Evolutionary conservation across 2,113 vertebrate species (phyloP), one percentile per base, ranked within the genome.

Genomic region (Hemibagrus wyckioides): DNA sequence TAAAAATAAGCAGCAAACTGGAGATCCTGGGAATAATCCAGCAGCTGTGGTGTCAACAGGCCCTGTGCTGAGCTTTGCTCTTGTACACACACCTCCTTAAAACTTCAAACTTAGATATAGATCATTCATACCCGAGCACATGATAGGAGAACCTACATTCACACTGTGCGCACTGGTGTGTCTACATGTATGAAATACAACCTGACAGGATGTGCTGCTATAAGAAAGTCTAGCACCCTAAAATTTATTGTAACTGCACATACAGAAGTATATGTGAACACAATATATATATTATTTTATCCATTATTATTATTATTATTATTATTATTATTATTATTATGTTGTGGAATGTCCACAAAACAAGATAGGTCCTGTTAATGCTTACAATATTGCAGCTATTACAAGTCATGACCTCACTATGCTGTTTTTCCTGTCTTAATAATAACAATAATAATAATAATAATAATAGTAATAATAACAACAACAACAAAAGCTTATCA

Each of bases 1-100:
- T 90, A 90, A 87, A 90, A 82, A 85, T 90, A 88, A 82, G 86
- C 76, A 52, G 83, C 83, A 83, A 67, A 82, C 50, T 52, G n/a
- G 69, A 87, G 82, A 87, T 82, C 80, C 82, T 84, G 75, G 85
- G 83, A 80, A 87, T 87, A 89, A 82, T 88, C 83, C 65, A 81
- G 69, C 89, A 87, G 86, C 89, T 87, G 89, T 67, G 61, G 39
- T 76, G n/a, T 76, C 44, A 41, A 77, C 33, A 56, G 61, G 61
- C 59, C 54, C 54, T 19, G 48, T 69, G 54, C 84, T 30, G 65
- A 61, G 54, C 79, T 56, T 65, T 79, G 79, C 75, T 65, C 28
- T n/a, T 33, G 4, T 39, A 83, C 41, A 88, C 23, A 80, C 39
- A 80, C 21, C 19, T 44, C 48, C 44, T 59, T 25, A 28, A 48